These are phyloP conservation scores for Drosophila nikananu DNA, from an alignment of 1,140 invertebrate species.

Conservation along the genomic window DNA sequence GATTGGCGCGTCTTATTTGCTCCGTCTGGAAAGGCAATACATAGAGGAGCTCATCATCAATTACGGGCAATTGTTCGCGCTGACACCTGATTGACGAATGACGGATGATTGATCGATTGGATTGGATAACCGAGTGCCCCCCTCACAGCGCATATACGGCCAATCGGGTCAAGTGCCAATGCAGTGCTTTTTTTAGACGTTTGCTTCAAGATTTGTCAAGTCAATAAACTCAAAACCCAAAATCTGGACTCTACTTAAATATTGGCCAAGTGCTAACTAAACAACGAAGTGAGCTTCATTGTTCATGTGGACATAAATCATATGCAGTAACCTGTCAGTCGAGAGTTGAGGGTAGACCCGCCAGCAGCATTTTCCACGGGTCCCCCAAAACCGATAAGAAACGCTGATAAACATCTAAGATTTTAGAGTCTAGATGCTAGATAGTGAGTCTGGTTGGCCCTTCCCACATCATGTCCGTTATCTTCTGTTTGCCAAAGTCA, in stretches of 20 bases:
- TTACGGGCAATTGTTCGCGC: conserved; percentile 57
- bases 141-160: conserved; percentile 18
- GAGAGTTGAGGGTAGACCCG: background rate
- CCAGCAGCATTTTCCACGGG: conserved; percentile 51
- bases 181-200: conserved; percentile 15
- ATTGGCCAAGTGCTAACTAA: conserved; percentile 41
- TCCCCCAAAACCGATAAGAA: conserved; percentile 41
- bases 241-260: conserved; percentile 41
- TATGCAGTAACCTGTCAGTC: conserved; percentile 68
- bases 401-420: conserved; percentile 47
- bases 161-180: conserved; percentile 40
- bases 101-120: conserved; percentile 47
- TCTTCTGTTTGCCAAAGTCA: conserved; percentile 52
- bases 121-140: conserved; percentile 33
- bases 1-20: conserved; percentile 94
- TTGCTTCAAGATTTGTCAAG: conserved; percentile 9
- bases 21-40: conserved; percentile 90
- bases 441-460: conserved; percentile 18
- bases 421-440: conserved; percentile 18
- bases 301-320: conserved; percentile 58
- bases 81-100: conserved; percentile 42
- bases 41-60: conserved; percentile 49
- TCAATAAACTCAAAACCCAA: conserved; percentile 23
- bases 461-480: conserved; percentile 40
- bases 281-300: background rate